phyloP scores from a whole-genome alignment of 2,113 vertebrate species.

The Mesocricetus auratus region DNA sequence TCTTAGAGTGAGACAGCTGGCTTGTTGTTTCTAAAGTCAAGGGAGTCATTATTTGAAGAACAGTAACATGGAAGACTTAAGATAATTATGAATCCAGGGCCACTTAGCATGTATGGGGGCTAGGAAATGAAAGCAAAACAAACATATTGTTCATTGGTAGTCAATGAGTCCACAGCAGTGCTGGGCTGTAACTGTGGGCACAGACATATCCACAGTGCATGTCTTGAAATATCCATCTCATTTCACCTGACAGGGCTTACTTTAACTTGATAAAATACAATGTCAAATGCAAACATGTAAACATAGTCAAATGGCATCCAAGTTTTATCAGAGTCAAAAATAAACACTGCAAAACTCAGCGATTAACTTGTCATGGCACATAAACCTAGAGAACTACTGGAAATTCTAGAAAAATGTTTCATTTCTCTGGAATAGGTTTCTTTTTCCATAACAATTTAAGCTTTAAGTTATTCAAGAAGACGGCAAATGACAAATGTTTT shows the following conservation, averaged over 20 bases:
- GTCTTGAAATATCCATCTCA: neutral
- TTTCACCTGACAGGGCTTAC: neutral
- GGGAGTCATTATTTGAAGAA: constrained; percentile 21
- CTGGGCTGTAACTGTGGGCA: neutral
- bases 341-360: neutral
- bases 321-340: neutral
- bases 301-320: neutral
- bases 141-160: neutral
- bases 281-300: neutral
- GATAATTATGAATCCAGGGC: neutral
- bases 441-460: neutral
- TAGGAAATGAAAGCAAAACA: neutral
- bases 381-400: neutral
- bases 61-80: neutral
- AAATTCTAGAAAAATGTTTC: neutral
- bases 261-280: constrained; percentile 2
- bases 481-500: neutral
- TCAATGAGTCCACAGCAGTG: neutral
- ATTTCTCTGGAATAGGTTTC: neutral
- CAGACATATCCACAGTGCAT: neutral
- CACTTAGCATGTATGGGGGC: neutral
- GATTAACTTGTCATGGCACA: neutral
- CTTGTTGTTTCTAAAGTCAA: constrained; percentile 18
- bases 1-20: neutral
- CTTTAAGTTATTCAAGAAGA: neutral